Base-by-base conservation (phyloP, 2,797 vertebrate genomes). In the Tachyglossus aculeatus region DNA sequence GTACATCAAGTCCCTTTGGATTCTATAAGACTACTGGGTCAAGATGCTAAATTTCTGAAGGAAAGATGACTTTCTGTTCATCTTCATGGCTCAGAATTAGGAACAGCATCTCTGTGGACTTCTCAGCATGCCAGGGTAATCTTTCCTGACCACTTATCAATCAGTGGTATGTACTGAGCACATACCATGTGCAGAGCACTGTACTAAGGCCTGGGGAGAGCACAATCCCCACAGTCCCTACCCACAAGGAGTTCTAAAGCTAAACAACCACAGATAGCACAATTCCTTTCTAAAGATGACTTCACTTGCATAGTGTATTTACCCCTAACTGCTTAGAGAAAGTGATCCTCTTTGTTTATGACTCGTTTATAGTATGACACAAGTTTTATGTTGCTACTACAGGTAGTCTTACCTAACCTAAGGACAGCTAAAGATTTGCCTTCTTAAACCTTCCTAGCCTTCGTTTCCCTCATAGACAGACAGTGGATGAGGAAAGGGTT, bases 371-470 rank as follows among this genome's bases (percentile, higher is more conserved):
- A 8, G 29, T 57, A 63, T 57, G 37, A 21, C 48, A 61, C 36
- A 65, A 71, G 71, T 62, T n/a, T n/a, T 70, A 58, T 78, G 67
- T 61, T 54, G 54, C 52, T 37, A 51, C 32, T 77, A 43, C 40
- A 61, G 68, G 58, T 41, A 63, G 44, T 61, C 54, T n/a, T 44
- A 29, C 21, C 50, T 61, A 33, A 32, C 50, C 45, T 54, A 37
- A 57, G 64, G 64, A 81, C 61, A 78, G 43, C 33, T 57, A 37
- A 37, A 67, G 51, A 61, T 63, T 55, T 67, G 51, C 32, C 71
- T 71, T 64, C 27, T 51, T 38, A 44, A 52, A 3, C 1, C 0
- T 27, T 78, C 52, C 48, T 53, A 80, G 29, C 73, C 68, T 61
- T 21, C 63, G 0, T 0, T 76, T 61, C 21, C 32, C 4, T 15